A percentile compares a stretch with the other conserved stretches of the same genome.
phyloP scores from a whole-genome alignment of 2,113 vertebrate species.

The Melanocharis versteri region DNA sequence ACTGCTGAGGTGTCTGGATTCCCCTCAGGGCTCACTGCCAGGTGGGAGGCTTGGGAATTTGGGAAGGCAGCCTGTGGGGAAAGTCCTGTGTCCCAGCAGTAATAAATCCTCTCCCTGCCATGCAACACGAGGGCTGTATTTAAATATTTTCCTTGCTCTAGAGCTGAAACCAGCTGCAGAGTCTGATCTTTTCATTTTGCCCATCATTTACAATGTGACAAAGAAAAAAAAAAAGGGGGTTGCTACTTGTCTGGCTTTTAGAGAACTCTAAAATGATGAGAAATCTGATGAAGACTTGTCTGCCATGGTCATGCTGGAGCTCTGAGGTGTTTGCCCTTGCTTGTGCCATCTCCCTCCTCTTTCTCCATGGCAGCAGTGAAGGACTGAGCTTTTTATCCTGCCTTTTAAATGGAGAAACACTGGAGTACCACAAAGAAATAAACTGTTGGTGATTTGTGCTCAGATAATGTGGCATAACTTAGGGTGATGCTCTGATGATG shows the following conservation, averaged over 20 bases:
- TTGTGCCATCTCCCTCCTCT: background rate
- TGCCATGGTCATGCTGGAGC: background rate
- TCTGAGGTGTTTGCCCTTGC: background rate
- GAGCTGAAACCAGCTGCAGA: background rate
- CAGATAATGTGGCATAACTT: background rate
- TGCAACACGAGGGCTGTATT: background rate
- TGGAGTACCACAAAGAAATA: background rate
- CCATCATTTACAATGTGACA: background rate
- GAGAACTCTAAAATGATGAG: background rate
- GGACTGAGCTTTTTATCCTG: background rate
- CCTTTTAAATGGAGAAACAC: background rate
- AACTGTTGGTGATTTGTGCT: background rate
- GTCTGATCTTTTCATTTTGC: background rate
- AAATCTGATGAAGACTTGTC: background rate
- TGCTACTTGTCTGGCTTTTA: background rate
- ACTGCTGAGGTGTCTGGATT: background rate
- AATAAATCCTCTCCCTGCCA: background rate
- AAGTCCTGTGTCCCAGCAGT: background rate
- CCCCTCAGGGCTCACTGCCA: background rate
- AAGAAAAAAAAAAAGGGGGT: background rate
- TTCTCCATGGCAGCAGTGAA: background rate
- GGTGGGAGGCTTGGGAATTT: background rate
- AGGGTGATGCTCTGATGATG: background rate
- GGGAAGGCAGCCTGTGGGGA: background rate
- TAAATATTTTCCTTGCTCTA: background rate